These are phyloP conservation scores for Saiga tatarica DNA, from an alignment of 2,113 vertebrate species.

Conservation along the genomic window DNA sequence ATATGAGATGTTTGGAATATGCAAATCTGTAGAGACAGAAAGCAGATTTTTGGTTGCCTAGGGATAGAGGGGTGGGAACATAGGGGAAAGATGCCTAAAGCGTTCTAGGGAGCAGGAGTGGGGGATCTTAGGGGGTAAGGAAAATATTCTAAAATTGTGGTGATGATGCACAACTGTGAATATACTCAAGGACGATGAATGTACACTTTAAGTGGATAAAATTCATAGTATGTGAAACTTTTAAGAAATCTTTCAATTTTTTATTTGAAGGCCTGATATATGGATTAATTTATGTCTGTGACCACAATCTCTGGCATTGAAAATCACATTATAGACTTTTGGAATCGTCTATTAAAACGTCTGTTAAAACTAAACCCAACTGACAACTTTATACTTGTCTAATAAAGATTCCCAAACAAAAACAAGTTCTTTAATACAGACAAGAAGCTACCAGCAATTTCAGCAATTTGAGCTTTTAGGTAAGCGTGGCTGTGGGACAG, in stretches of 20 bases:
- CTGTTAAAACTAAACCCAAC: not conserved
- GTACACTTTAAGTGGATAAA: not conserved
- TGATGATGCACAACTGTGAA: not conserved
- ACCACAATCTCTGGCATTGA: not conserved
- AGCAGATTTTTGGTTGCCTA: not conserved
- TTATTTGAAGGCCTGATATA: not conserved
- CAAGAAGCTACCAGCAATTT: not conserved
- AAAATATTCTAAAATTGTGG: slow-evolving; percentile 15
- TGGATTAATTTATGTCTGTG: not conserved
- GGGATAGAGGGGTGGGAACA: not conserved
- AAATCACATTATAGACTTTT: not conserved
- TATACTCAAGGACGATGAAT: not conserved
- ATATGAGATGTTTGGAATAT: not conserved
- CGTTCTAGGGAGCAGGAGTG: not conserved
- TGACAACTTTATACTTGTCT: not conserved
- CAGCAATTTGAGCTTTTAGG: not conserved
- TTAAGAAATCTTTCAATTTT: not conserved
- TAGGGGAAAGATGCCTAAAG: not conserved
- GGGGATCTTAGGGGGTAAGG: not conserved
- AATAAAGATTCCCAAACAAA: not conserved
- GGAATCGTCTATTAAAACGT: not conserved
- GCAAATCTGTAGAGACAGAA: not conserved
- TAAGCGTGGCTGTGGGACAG: not conserved
- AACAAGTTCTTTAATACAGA: not conserved
- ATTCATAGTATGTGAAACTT: not conserved